Evolutionary conservation across 2,888 invertebrate genomes (phyloP).

Genomic region (Chloroclysta siterata): DNA sequence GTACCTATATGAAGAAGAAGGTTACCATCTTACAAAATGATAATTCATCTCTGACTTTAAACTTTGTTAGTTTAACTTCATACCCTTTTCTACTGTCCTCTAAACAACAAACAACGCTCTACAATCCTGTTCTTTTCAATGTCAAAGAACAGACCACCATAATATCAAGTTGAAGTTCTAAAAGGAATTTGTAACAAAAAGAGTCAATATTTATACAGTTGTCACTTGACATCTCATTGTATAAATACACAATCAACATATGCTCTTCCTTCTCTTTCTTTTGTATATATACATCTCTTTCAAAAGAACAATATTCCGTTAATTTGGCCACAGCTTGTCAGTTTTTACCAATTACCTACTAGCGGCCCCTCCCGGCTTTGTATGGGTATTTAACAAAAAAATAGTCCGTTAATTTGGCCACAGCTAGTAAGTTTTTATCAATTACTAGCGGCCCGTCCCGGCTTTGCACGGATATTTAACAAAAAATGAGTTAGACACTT

Average conservation of each 20-base stretch:
- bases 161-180: neutral
- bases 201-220: constrained; percentile 62
- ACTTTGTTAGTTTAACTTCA: too few species aligned
- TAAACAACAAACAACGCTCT: neutral
- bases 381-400: too few species aligned
- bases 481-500: too few species aligned
- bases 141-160: neutral
- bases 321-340: constrained; percentile 24
- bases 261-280: constrained; percentile 49
- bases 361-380: too few species aligned
- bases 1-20: too few species aligned
- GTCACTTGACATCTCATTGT: constrained; percentile 54
- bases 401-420: too few species aligned
- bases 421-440: too few species aligned
- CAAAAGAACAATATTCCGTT: constrained; percentile 36
- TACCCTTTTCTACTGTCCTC: too few species aligned
- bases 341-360: constrained; percentile 31
- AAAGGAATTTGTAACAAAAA: constrained; percentile 10
- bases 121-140: neutral
- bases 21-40: too few species aligned
- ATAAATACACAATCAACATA: constrained; percentile 56
- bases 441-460: too few species aligned
- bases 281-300: constrained; percentile 25
- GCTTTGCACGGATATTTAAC: too few species aligned
- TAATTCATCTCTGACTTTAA: too few species aligned